Evolutionary conservation across 2,888 invertebrate species (phyloP).

Genomic region (Bellardia pandia): DNA sequence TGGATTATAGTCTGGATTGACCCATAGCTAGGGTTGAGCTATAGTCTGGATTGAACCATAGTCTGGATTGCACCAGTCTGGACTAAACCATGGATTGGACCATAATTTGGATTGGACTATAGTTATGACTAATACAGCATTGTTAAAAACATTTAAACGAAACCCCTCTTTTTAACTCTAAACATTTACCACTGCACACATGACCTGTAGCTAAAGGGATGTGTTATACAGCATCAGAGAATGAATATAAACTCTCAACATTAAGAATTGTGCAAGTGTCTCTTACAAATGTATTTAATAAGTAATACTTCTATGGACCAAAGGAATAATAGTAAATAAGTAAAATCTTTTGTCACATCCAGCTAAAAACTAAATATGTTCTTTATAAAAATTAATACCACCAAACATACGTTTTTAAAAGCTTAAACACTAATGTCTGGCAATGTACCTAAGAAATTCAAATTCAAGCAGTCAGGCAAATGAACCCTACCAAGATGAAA

Average conservation of each 20-base stretch:
- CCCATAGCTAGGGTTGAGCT: too few species aligned
- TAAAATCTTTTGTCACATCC: conserved; percentile 21
- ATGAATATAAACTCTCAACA: not conserved
- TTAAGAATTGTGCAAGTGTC: not conserved
- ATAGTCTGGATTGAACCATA: too few species aligned
- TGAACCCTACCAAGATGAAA: conserved; percentile 2
- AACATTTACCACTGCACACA: too few species aligned
- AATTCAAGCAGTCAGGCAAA: not conserved
- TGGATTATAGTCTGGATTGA: too few species aligned
- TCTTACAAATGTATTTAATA: not conserved
- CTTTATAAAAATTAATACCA: conserved; percentile 17
- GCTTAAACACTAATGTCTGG: not conserved
- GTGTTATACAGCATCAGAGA: not conserved
- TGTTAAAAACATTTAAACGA: too few species aligned
- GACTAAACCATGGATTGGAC: too few species aligned
- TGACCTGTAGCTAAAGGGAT: not conserved
- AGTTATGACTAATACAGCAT: not conserved
- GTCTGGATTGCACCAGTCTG: too few species aligned
- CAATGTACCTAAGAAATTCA: not conserved
- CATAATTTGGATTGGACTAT: too few species aligned
- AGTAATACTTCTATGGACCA: not conserved
- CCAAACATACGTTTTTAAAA: not conserved
- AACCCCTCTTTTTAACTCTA: too few species aligned
- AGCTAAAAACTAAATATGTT: conserved; percentile 18
- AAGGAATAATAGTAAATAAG: conserved; percentile 29